Evolutionary conservation across 2,797 vertebrate species (phyloP).

Genomic region (Hephaestus fuliginosus): DNA sequence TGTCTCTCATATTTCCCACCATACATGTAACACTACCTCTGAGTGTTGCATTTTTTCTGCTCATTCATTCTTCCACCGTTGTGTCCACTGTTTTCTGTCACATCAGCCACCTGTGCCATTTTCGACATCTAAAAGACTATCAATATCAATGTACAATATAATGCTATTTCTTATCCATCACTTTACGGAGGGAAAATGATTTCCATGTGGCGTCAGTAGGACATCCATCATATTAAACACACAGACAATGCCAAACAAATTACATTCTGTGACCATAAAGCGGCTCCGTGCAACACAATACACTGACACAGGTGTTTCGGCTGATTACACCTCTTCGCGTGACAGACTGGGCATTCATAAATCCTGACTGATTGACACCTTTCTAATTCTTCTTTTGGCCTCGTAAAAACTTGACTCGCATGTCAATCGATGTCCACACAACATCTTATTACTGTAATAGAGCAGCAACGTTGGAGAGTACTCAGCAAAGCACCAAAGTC

Average conservation of each 20-base stretch:
- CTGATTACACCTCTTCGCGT: slow-evolving; percentile 4
- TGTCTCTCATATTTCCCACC: slow-evolving; percentile 48
- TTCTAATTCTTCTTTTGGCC: background rate
- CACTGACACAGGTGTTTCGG: background rate
- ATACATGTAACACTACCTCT: slow-evolving; percentile 43
- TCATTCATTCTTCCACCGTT: slow-evolving; percentile 24
- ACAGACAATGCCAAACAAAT: background rate
- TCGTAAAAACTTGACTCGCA: background rate
- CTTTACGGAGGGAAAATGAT: background rate
- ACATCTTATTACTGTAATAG: slow-evolving; percentile 2
- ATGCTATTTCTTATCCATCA: background rate
- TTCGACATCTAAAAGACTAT: slow-evolving; percentile 8
- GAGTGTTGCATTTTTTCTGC: slow-evolving; percentile 9
- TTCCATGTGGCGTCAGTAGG: background rate
- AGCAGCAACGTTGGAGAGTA: background rate
- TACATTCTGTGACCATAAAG: background rate
- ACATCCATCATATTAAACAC: slow-evolving; percentile 3
- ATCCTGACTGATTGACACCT: slow-evolving; percentile 17
- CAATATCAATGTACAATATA: slow-evolving; percentile 18
- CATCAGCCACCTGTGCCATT: slow-evolving; percentile 9
- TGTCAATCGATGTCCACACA: background rate
- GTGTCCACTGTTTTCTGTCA: slow-evolving; percentile 35
- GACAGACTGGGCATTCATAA: background rate
- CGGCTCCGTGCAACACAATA: background rate
- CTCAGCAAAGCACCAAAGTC: background rate